Percentiles rank a stretch among this genome's conserved stretches.
Conservation (phyloP, 2,888 invertebrate species). For the Charanyca ferruginea region DNA sequence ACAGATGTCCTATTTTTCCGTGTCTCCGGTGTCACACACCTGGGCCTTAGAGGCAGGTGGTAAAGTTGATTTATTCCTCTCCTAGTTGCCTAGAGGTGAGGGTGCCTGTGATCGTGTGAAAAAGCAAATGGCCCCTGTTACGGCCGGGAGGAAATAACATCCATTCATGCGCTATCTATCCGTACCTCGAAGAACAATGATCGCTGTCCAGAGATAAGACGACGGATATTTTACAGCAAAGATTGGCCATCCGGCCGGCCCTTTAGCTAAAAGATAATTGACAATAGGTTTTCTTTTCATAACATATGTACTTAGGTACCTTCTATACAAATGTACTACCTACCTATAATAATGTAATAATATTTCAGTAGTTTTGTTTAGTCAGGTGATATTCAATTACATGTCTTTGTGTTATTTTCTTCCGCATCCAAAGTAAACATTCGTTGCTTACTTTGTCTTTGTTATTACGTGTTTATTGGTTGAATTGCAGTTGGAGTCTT, state of each 20-base stretch:
- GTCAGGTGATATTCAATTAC: slow-evolving; percentile 40
- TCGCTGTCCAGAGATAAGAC: slow-evolving; percentile 60
- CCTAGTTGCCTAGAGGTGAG: slow-evolving; percentile 69
- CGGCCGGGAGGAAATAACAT: slow-evolving; percentile 70
- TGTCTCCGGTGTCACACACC: slow-evolving; percentile 9
- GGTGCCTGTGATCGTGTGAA: slow-evolving; percentile 69
- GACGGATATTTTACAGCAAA: slow-evolving; percentile 54
- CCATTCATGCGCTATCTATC: slow-evolving; percentile 72
- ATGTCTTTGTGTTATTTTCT: slow-evolving; percentile 29
- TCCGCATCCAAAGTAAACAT: slow-evolving; percentile 45
- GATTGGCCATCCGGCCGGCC: slow-evolving; percentile 26
- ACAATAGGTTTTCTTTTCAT: slow-evolving; percentile 1
- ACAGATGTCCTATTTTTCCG: slow-evolving; percentile 7
- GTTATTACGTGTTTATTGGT: slow-evolving; percentile 14
- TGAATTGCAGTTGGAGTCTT: slow-evolving; percentile 11
- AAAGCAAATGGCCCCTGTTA: slow-evolving; percentile 67
- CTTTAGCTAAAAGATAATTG: slow-evolving; percentile 25
- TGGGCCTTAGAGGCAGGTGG: slow-evolving; percentile 56
- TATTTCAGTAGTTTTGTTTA: slow-evolving; percentile 34
- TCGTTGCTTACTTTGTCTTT: slow-evolving; percentile 26
- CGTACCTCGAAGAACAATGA: slow-evolving; percentile 71
- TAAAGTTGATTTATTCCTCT: slow-evolving; percentile 73
- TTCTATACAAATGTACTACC: too few species aligned
- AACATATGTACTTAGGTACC: not conserved
- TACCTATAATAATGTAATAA: too few species aligned